Evolutionary conservation across 2,888 invertebrate species (phyloP).

Genomic region (Tinea pellionella): DNA sequence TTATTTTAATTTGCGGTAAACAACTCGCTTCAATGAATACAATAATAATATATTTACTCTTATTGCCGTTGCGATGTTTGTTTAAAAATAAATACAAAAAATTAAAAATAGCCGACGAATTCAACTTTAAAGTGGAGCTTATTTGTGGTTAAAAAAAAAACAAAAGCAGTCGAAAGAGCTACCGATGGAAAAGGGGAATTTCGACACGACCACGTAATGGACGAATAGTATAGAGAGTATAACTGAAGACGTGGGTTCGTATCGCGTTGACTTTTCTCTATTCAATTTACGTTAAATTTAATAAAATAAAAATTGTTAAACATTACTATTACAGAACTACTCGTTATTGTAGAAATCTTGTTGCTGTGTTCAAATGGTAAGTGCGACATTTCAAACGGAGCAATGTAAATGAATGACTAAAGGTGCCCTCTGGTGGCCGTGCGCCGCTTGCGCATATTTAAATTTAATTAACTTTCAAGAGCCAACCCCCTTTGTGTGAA

Average conservation of each 20-base stretch:
- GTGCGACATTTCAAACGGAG: background rate
- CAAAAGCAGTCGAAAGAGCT: no score
- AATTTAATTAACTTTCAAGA: slow-evolving; percentile 59
- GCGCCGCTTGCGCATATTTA: slow-evolving; percentile 38
- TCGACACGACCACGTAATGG: no score
- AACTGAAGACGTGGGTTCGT: no score
- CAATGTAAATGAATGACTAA: background rate
- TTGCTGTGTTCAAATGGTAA: slow-evolving; percentile 4
- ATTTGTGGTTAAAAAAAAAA: no score
- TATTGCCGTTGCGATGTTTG: background rate
- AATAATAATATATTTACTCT: background rate
- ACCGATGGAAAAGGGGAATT: no score
- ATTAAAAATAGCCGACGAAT: no score
- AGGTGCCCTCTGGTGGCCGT: background rate
- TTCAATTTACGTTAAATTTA: no score
- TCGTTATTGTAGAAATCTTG: background rate
- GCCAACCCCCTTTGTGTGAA: slow-evolving; percentile 43
- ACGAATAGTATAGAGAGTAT: no score
- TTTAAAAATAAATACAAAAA: no score
- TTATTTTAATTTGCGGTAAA: background rate
- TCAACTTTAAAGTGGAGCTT: no score
- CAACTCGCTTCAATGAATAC: background rate
- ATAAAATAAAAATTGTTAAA: background rate
- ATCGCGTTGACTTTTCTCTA: no score
- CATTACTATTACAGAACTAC: background rate